Conservation (phyloP, 2,888 invertebrate genomes). For the Andricus quercusramuli region DNA sequence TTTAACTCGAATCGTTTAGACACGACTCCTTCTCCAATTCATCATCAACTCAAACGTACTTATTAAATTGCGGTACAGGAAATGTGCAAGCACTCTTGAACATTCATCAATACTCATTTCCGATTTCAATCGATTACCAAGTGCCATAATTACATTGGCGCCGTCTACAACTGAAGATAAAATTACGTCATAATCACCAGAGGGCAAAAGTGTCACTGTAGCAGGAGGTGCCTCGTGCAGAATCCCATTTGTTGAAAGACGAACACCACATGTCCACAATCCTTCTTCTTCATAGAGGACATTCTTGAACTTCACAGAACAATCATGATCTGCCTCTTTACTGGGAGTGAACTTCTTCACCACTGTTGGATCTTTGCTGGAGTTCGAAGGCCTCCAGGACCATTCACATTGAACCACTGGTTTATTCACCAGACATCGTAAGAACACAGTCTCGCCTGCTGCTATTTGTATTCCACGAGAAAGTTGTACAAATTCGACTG, state of each 20-base stretch:
- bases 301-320: conserved; percentile 75
- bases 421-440: conserved; percentile 74
- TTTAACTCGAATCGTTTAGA: neutral
- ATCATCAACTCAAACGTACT: conserved; percentile 16
- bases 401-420: conserved; percentile 76
- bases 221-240: conserved; percentile 75
- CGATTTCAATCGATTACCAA: conserved; percentile 5
- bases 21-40: neutral
- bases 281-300: conserved; percentile 76
- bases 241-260: conserved; percentile 69
- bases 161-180: conserved; percentile 38
- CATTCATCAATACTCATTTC: conserved; percentile 19
- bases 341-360: conserved; percentile 73
- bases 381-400: conserved; percentile 73
- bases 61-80: neutral
- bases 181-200: conserved; percentile 64
- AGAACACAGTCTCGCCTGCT: conserved; percentile 73
- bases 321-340: conserved; percentile 74
- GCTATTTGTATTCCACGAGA: conserved; percentile 75
- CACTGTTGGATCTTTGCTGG: conserved; percentile 69
- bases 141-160: conserved; percentile 28
- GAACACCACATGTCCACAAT: conserved; percentile 76
- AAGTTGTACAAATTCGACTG: conserved; percentile 76
- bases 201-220: conserved; percentile 72
- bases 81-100: conserved; percentile 4